Evolutionary conservation across 2,113 vertebrate species (phyloP).

Genomic region (Boleophthalmus pectinirostris): DNA sequence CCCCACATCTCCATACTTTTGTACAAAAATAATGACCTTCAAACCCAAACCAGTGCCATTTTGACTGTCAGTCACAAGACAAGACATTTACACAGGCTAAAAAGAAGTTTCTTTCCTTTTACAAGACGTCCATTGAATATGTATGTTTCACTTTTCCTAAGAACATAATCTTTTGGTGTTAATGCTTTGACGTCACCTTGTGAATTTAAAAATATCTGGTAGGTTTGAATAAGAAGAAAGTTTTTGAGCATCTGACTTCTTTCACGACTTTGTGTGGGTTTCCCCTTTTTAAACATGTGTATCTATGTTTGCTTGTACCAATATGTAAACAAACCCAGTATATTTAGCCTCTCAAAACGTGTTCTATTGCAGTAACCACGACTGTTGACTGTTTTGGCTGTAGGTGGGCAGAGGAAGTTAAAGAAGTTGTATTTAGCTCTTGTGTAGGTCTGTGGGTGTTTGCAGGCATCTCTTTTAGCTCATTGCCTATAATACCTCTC

Average conservation of each 20-base stretch:
- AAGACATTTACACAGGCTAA: conserved; percentile 5
- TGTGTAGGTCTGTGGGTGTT: conserved; percentile 39
- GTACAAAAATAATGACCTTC: conserved; percentile 2
- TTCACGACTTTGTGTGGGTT: background rate
- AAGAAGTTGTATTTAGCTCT: conserved; percentile 58
- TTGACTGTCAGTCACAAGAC: background rate
- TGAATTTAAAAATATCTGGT: background rate
- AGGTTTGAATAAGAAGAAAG: background rate
- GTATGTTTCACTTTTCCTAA: background rate
- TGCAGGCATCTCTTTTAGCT: conserved; percentile 35
- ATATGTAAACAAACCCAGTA: background rate
- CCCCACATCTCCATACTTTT: background rate
- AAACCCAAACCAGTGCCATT: conserved; percentile 10
- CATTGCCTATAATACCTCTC: conserved; percentile 13
- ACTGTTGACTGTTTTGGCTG: conserved; percentile 32
- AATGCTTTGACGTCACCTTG: background rate
- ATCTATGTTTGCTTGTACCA: background rate
- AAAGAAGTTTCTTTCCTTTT: background rate
- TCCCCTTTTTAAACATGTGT: background rate
- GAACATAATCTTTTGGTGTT: background rate
- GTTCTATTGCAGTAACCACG: background rate
- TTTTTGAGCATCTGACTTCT: background rate
- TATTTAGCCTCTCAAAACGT: background rate
- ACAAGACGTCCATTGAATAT: background rate
- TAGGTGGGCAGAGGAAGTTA: conserved; percentile 52